Evolutionary conservation across 2,797 vertebrate genomes (phyloP).

Genomic region (Tragelaphus oryx): DNA sequence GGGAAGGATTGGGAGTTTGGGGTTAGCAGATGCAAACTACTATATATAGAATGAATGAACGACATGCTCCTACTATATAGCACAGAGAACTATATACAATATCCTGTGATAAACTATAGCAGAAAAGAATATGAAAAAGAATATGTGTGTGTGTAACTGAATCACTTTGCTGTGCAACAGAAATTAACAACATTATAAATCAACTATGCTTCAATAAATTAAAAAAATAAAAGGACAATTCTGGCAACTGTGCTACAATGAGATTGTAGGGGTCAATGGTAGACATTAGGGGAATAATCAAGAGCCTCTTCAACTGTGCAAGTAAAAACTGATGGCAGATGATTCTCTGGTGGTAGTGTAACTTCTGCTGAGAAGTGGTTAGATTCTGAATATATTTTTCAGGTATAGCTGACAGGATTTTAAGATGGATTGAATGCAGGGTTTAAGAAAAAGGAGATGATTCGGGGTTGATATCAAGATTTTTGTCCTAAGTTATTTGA

Average conservation of each 20-base stretch:
- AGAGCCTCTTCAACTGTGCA: not conserved
- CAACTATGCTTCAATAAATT: not conserved
- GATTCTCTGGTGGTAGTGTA: not conserved
- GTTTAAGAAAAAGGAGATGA: not conserved
- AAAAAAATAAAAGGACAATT: not conserved
- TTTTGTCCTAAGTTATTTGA: slow-evolving; percentile 8
- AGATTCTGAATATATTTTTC: not conserved
- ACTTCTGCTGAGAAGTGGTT: not conserved
- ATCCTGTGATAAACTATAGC: not conserved
- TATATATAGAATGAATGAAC: not conserved
- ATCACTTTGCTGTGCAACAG: not conserved
- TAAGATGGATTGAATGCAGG: not conserved
- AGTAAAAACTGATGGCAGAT: not conserved
- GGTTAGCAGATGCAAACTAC: not conserved
- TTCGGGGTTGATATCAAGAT: not conserved
- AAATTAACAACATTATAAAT: not conserved
- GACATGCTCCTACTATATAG: not conserved
- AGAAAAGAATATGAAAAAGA: not conserved
- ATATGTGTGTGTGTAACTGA: not conserved
- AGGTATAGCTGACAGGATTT: not conserved
- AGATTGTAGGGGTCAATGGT: not conserved
- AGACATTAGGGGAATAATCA: not conserved
- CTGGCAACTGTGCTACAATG: not conserved
- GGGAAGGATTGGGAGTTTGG: not conserved
- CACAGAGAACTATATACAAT: not conserved